Evolutionary conservation across 2,888 invertebrate species (phyloP), one percentile per base, ranked within the genome.

Genomic region (Exocentrus adspersus): DNA sequence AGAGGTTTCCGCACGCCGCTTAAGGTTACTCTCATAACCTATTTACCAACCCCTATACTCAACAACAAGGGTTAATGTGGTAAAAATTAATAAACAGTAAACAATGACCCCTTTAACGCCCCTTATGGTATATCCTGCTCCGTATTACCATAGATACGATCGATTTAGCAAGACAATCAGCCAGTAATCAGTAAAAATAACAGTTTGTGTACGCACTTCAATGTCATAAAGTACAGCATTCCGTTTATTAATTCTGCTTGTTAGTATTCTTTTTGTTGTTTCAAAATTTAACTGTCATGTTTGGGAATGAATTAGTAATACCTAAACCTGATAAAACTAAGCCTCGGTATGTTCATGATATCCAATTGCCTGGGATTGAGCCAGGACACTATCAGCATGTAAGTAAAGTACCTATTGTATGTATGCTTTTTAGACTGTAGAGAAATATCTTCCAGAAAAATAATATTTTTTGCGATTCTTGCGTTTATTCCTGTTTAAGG

Each of bases 371-470:
- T 7, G 60, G 53, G n/a, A 10, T 52, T 2, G 24, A 20, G 10
- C 68, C 69, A 2, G 71, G 68, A 37, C 28, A 60, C 16, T 69
- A 63, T 24, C 65, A 53, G 20, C 68, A 71, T 19, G 71, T 71
- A 64, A 62, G 69, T 50, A 19, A 24, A 1, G 19, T 50, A n/a
- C n/a, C n/a, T n/a, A n/a, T n/a, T n/a, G n/a, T n/a, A n/a, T n/a
- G n/a, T n/a, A n/a, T n/a, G n/a, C n/a, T n/a, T n/a, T n/a, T n/a
- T n/a, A n/a, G n/a, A n/a, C n/a, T n/a, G n/a, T n/a, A n/a, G n/a
- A n/a, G n/a, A n/a, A n/a, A n/a, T n/a, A n/a, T n/a, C n/a, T n/a
- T n/a, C n/a, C n/a, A n/a, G n/a, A n/a, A n/a, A n/a, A n/a, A n/a
- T n/a, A n/a, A n/a, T n/a, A n/a, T n/a, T n/a, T n/a, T n/a, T n/a